Evolutionary conservation across 2,888 invertebrate genomes (phyloP).

Genomic region (Drosophila acutilabella): DNA sequence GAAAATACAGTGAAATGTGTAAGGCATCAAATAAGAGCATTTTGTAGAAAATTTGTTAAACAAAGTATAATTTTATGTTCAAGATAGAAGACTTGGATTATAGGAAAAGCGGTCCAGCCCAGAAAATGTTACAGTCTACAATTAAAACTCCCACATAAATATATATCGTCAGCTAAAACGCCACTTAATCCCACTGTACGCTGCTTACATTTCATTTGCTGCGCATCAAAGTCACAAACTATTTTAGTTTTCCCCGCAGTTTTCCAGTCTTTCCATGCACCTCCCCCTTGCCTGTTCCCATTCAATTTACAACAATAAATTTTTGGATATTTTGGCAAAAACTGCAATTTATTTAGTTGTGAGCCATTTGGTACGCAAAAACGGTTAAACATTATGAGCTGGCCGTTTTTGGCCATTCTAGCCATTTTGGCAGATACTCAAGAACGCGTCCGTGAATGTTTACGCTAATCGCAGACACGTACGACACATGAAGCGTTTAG

Average conservation of each 20-base stretch:
- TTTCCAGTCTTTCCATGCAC: neutral
- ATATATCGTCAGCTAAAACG: neutral
- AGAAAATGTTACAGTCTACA: too few relatives aligned
- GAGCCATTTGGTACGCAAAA: conserved; percentile 37
- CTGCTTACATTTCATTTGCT: conserved; percentile 20
- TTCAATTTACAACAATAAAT: conserved; percentile 30
- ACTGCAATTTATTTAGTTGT: conserved; percentile 44
- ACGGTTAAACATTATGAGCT: conserved; percentile 34
- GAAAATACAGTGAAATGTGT: neutral
- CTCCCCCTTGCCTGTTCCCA: neutral
- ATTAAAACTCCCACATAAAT: too few relatives aligned
- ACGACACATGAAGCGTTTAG: conserved; percentile 61
- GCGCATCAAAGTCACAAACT: conserved; percentile 25
- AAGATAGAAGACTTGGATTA: too few relatives aligned
- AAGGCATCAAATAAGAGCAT: too few relatives aligned
- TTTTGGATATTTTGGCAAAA: conserved; percentile 48
- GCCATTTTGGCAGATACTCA: conserved; percentile 64
- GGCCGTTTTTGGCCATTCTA: conserved; percentile 27
- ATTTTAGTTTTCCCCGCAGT: conserved; percentile 17
- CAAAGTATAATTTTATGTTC: too few relatives aligned
- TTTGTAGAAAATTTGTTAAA: too few relatives aligned
- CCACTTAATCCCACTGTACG: conserved; percentile 22
- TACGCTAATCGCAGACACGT: conserved; percentile 71
- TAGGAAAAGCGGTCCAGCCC: too few relatives aligned
- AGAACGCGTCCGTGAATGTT: conserved; percentile 66